A percentile compares a stretch with the other conserved stretches of the same genome.
Evolutionary conservation across 2,113 vertebrate species (phyloP).

Genomic region (Hippoglossus stenolepis): DNA sequence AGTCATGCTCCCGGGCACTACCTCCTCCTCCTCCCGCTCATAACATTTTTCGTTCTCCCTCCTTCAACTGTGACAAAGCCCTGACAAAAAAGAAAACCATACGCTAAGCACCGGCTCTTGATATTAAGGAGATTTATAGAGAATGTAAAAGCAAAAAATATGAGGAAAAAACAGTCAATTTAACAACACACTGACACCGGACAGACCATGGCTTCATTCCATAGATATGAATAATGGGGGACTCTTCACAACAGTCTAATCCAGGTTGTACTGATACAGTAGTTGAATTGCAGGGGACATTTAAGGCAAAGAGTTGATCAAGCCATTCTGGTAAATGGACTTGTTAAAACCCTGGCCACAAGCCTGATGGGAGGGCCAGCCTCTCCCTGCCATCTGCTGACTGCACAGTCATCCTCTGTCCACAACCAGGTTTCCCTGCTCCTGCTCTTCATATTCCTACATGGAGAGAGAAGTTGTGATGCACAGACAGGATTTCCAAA

Average conservation of each 20-base stretch:
- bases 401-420: constrained; percentile 6
- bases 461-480: background rate
- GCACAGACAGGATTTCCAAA: background rate
- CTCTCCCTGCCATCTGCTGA: constrained; percentile 40
- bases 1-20: constrained; percentile 52
- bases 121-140: background rate
- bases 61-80: constrained; percentile 4
- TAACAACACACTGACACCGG: background rate
- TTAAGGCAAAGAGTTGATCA: background rate
- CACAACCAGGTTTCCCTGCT: background rate
- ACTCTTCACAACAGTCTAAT: background rate
- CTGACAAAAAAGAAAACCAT: background rate
- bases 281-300: background rate
- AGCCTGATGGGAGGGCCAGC: constrained; percentile 10
- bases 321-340: constrained; percentile 40
- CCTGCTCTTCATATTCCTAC: background rate
- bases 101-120: background rate
- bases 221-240: background rate
- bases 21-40: constrained; percentile 36
- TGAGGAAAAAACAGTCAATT: background rate
- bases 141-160: background rate
- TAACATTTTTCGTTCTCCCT: constrained; percentile 12
- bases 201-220: background rate
- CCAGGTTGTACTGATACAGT: background rate
- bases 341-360: constrained; percentile 47